A percentile compares a stretch with the other conserved stretches of the same genome.
These are phyloP conservation scores for Clinocottus analis DNA, from an alignment of 2,113 vertebrate genomes.

Conservation along the genomic window DNA sequence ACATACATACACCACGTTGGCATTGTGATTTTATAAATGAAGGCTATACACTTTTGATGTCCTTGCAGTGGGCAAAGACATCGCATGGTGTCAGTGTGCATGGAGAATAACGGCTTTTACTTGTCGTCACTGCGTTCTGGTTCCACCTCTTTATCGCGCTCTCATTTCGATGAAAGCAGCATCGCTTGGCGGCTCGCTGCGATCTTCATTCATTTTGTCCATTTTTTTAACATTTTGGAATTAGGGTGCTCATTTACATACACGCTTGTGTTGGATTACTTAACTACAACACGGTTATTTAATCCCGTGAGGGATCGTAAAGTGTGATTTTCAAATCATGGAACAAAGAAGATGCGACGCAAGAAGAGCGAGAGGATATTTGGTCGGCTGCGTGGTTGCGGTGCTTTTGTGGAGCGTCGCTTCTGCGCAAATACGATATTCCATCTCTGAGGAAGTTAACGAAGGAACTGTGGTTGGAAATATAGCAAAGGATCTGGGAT, in stretches of 20 bases:
- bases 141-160: not conserved
- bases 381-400: conserved; percentile 19
- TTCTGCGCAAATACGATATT: conserved; percentile 76
- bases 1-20: not conserved
- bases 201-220: accelerated
- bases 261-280: conserved; percentile 6
- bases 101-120: accelerated
- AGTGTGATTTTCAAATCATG: conserved; percentile 55
- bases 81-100: conserved; percentile 70
- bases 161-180: accelerated
- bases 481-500: conserved; percentile 76
- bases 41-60: not conserved
- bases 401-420: conserved; percentile 55
- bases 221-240: not conserved
- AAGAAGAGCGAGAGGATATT: not conserved
- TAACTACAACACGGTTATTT: not conserved
- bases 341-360: conserved; percentile 59
- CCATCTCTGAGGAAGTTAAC: conserved; percentile 72
- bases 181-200: accelerated
- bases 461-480: conserved; percentile 75
- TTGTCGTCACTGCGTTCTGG: conserved; percentile 21
- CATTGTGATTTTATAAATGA: too few relatives aligned
- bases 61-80: not conserved
- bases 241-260: not conserved
- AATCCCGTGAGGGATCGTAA: not conserved